These are phyloP conservation scores for Montipora capricornis DNA, from an alignment of 64 coral and sea anemone species.

Conservation along the genomic window DNA sequence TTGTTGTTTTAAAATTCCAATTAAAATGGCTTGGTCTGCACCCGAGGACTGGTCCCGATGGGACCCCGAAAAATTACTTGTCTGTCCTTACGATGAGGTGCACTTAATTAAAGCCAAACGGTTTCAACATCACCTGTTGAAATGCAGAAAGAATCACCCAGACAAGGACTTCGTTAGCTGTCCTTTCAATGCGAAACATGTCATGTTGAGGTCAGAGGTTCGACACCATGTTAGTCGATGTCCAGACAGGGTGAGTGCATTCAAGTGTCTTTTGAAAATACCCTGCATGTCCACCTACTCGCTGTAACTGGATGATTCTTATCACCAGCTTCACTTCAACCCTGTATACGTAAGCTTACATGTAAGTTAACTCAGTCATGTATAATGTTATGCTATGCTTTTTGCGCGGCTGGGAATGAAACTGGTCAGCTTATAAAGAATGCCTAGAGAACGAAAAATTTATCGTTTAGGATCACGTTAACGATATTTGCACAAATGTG, in stretches of 20 bases:
- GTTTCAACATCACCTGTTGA: conserved; percentile 84
- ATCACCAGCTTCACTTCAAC: too few relatives aligned
- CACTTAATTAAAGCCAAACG: conserved; percentile 74
- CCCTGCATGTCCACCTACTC: too few relatives aligned
- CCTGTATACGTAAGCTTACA: too few relatives aligned
- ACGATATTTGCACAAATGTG: too few relatives aligned
- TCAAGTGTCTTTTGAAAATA: neutral
- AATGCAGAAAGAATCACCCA: conserved; percentile 86
- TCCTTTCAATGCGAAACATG: conserved; percentile 90
- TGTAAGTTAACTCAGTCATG: too few relatives aligned
- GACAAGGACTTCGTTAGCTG: conserved; percentile 88
- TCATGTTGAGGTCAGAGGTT: conserved; percentile 75
- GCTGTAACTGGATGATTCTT: too few relatives aligned
- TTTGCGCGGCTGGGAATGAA: too few relatives aligned
- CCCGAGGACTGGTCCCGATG: conserved; percentile 86
- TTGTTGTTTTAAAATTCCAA: neutral
- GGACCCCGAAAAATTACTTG: conserved; percentile 74
- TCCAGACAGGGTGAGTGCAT: conserved; percentile 72
- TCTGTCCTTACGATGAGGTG: conserved; percentile 70
- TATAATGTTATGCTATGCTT: too few relatives aligned
- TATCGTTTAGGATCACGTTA: too few relatives aligned
- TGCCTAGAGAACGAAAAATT: too few relatives aligned
- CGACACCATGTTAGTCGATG: conserved; percentile 83
- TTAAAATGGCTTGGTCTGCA: conserved; percentile 81
- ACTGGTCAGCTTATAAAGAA: too few relatives aligned